A percentile compares a stretch with the other conserved stretches of the same genome.
Evolutionary conservation across 2,797 vertebrate genomes (phyloP).

Genomic region (Yasuhikotakia modesta): DNA sequence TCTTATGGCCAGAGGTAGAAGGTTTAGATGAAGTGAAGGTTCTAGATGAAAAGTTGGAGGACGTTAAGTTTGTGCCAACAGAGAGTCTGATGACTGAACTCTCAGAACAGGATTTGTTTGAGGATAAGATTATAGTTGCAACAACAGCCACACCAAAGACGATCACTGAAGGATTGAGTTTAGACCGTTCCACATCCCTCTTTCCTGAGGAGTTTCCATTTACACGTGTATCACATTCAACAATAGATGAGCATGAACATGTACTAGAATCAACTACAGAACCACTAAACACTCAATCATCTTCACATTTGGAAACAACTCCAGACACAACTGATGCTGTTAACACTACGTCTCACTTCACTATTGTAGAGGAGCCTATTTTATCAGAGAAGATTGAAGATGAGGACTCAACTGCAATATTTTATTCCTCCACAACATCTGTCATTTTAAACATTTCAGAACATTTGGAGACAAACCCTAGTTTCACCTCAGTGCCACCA

Average conservation of each 20-base stretch:
- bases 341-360: neutral
- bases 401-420: constrained; percentile 25
- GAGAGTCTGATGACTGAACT: neutral
- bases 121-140: constrained; percentile 68
- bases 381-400: constrained; percentile 35
- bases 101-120: constrained; percentile 63
- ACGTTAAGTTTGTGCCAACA: constrained; percentile 12
- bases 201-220: constrained; percentile 76
- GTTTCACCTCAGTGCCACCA: constrained; percentile 3
- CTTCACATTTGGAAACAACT: neutral
- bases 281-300: neutral
- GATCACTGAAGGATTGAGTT: constrained; percentile 11
- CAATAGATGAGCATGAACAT: constrained; percentile 63
- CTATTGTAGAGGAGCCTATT: neutral
- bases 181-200: constrained; percentile 50
- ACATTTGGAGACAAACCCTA: constrained; percentile 17
- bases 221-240: constrained; percentile 69
- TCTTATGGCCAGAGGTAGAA: constrained; percentile 44
- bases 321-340: neutral
- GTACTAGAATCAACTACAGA: constrained; percentile 29
- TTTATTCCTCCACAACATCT: constrained; percentile 1
- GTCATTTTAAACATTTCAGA: constrained; percentile 33
- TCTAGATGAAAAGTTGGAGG: constrained; percentile 64
- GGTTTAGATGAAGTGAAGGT: constrained; percentile 58
- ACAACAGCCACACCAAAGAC: constrained; percentile 8